Evolutionary conservation across 1,140 invertebrate species (phyloP).

Genomic region (Drosophila athabasca): DNA sequence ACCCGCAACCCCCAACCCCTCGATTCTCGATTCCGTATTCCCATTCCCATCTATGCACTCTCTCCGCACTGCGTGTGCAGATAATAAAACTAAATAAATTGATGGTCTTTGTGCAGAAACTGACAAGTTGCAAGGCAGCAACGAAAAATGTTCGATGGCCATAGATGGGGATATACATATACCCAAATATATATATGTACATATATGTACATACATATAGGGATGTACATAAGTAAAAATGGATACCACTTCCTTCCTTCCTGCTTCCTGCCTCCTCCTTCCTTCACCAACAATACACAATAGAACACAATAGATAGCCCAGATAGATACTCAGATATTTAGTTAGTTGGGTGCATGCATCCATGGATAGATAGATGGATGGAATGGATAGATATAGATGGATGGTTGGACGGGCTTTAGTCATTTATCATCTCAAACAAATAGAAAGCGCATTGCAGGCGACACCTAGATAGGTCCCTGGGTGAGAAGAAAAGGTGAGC

Average conservation of each 20-base stretch:
- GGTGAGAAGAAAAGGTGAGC: slow-evolving; percentile 13
- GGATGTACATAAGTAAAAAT: background rate
- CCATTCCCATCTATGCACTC: slow-evolving; percentile 18
- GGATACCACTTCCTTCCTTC: background rate
- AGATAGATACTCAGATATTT: slow-evolving; percentile 56
- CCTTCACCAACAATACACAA: slow-evolving; percentile 31
- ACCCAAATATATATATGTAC: slow-evolving; percentile 18
- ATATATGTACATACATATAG: slow-evolving; percentile 15
- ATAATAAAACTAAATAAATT: slow-evolving; percentile 82
- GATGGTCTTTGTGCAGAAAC: slow-evolving; percentile 79
- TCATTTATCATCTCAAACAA: slow-evolving; percentile 68
- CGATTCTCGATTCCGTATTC: too few relatives aligned
- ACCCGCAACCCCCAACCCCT: slow-evolving; percentile 3
- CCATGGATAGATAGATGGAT: slow-evolving; percentile 21
- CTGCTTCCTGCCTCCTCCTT: too few relatives aligned
- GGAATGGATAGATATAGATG: slow-evolving; percentile 9
- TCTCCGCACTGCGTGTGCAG: slow-evolving; percentile 72
- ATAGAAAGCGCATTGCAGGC: slow-evolving; percentile 45
- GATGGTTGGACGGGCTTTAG: slow-evolving; percentile 1
- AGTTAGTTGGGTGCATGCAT: slow-evolving; percentile 46
- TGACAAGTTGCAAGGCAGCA: slow-evolving; percentile 73
- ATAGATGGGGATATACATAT: slow-evolving; percentile 47
- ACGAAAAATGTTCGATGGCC: slow-evolving; percentile 66
- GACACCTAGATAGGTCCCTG: slow-evolving; percentile 13
- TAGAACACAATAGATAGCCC: slow-evolving; percentile 38